Conservation (phyloP, 2,113 vertebrate genomes). For the Chlorodrepanis virens region DNA sequence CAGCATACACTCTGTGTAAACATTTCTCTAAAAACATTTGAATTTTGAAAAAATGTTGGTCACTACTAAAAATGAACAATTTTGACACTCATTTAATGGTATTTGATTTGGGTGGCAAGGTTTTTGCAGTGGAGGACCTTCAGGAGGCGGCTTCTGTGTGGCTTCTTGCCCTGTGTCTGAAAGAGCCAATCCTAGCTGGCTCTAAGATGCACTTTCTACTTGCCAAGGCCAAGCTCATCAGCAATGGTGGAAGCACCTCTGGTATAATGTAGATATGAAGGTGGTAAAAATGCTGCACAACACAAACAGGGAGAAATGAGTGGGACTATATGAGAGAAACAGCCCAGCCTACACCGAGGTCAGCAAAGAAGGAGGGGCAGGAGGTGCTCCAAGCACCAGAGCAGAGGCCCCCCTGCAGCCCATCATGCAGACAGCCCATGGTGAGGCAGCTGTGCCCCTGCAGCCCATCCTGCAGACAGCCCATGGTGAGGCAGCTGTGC, state of each 20-base stretch:
- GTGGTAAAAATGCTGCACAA: background rate
- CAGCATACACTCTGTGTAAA: background rate
- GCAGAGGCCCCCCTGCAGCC: background rate
- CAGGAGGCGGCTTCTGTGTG: background rate
- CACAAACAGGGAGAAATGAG: background rate
- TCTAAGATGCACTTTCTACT: too few relatives aligned
- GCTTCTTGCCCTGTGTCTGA: background rate
- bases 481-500: too few relatives aligned
- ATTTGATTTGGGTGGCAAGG: background rate
- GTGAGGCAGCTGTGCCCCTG: background rate
- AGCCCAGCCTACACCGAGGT: rapidly evolving
- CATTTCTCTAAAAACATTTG: background rate
- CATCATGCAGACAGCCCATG: background rate
- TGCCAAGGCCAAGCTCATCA: background rate
- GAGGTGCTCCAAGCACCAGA: rapidly evolving
- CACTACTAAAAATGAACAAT: background rate
- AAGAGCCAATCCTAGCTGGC: background rate
- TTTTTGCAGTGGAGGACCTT: background rate
- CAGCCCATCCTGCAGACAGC: background rate
- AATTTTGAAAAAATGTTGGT: background rate
- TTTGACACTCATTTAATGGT: background rate
- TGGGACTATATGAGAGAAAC: background rate
- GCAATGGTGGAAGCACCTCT: rapidly evolving
- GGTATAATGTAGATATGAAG: background rate
- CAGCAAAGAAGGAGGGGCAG: background rate